phyloP scores from a whole-genome alignment of 1,140 invertebrate species.

The Lepidurus packardi region DNA sequence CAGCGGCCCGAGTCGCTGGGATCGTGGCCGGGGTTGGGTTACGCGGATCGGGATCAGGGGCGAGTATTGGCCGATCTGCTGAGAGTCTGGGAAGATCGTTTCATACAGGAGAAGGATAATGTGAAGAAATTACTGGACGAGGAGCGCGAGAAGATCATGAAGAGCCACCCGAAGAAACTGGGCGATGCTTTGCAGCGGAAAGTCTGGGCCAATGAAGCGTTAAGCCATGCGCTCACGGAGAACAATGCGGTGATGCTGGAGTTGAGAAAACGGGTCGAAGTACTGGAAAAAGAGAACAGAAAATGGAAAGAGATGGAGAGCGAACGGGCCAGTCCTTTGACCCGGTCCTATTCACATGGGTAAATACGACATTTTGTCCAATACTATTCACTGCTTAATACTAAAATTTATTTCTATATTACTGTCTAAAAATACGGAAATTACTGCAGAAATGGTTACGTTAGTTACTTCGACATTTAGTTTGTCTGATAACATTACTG shows the following conservation, averaged over 20 bases:
- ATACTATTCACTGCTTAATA: no score
- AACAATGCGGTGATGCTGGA: neutral
- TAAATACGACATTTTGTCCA: neutral
- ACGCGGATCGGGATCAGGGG: neutral
- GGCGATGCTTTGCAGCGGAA: neutral
- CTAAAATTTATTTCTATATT: no score
- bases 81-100: neutral
- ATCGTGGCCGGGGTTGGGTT: neutral
- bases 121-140: constrained; percentile 18
- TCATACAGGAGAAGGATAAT: constrained; percentile 15
- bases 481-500: no score
- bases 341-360: constrained; percentile 11
- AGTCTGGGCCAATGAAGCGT: constrained; percentile 23
- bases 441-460: no score
- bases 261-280: constrained; percentile 13
- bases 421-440: no score
- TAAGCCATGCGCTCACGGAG: constrained; percentile 9
- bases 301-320: neutral
- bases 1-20: neutral
- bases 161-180: constrained; percentile 6
- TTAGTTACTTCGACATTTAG: no score
- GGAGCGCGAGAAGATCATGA: constrained; percentile 23
- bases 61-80: neutral
- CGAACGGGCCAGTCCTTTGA: constrained; percentile 2
- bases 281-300: constrained; percentile 20